These are phyloP conservation scores for Paradoxurus hermaphroditus DNA, from an alignment of 2,113 vertebrate genomes.

Conservation along the genomic window DNA sequence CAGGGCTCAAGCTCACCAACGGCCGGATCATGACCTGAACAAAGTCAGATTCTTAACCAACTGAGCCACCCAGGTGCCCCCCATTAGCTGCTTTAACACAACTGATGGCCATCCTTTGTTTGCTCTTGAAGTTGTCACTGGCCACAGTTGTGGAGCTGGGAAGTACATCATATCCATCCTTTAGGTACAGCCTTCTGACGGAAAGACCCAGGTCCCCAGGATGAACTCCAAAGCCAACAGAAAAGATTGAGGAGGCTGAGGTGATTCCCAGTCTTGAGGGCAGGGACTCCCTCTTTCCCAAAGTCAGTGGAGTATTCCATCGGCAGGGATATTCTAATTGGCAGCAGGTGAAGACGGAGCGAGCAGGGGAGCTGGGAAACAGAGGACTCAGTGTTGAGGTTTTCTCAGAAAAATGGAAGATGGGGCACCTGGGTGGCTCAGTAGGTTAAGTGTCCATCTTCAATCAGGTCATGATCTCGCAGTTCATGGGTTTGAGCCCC, in stretches of 20 bases:
- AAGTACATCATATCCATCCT: constrained; percentile 35
- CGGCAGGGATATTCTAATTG: neutral
- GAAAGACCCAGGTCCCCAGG: neutral
- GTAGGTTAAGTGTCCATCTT: too few species aligned
- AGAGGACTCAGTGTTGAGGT: neutral
- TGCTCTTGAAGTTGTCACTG: constrained; percentile 52
- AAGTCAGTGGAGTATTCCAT: neutral
- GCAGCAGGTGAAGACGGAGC: neutral
- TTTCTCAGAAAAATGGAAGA: neutral
- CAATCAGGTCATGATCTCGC: too few species aligned
- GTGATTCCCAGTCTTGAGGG: neutral
- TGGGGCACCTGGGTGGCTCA: too few species aligned
- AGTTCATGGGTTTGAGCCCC: too few species aligned
- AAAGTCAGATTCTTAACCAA: too few species aligned
- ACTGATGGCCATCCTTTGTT: constrained; percentile 64
- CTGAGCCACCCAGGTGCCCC: too few species aligned
- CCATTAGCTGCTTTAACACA: constrained; percentile 43
- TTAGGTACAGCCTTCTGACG: neutral
- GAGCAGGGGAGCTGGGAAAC: neutral
- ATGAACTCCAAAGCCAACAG: neutral
- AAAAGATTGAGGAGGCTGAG: neutral
- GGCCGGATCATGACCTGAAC: too few species aligned
- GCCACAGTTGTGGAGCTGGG: constrained; percentile 33
- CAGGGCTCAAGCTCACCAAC: too few species aligned
- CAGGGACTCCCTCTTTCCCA: neutral